Conservation (phyloP, 2,113 vertebrate genomes). For the Pachycephala philippinensis region DNA sequence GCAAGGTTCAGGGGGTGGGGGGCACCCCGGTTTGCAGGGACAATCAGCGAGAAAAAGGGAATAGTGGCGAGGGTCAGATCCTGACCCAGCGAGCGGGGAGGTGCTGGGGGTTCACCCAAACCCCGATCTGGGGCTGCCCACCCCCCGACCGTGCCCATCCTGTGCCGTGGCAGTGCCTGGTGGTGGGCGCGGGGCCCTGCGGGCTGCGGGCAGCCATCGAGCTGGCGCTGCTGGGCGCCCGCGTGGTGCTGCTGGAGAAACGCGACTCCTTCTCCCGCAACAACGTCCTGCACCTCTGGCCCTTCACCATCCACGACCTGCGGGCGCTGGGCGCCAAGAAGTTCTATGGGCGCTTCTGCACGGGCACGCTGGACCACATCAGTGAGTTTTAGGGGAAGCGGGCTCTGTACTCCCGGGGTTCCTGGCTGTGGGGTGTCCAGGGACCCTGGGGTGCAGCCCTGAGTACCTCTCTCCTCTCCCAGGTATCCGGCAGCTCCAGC, state of each 20-base stretch:
- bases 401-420: fast-evolving
- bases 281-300: constrained; percentile 96
- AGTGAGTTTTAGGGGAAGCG: constrained; percentile 70
- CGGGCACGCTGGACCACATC: constrained; percentile 88
- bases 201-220: constrained; percentile 89
- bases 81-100: fast-evolving
- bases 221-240: constrained; percentile 86
- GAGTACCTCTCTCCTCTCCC: not conserved
- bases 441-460: fast-evolving
- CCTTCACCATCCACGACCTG: constrained; percentile 90
- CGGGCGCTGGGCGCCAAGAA: constrained; percentile 88
- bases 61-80: not conserved
- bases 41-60: not conserved
- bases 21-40: not conserved
- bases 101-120: not conserved
- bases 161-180: constrained; percentile 79
- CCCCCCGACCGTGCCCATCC: fast-evolving
- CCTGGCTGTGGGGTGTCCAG: not conserved
- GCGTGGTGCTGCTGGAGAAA: constrained; percentile 89
- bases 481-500: constrained; percentile 95
- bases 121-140: fast-evolving
- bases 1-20: not conserved
- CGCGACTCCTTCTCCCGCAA: constrained; percentile 88
- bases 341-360: constrained; percentile 92
- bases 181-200: constrained; percentile 90